A percentile compares a stretch with the other conserved stretches of the same genome.
These are phyloP conservation scores for Teleogryllus occipitalis DNA, from an alignment of 1,140 invertebrate species.

Conservation along the genomic window DNA sequence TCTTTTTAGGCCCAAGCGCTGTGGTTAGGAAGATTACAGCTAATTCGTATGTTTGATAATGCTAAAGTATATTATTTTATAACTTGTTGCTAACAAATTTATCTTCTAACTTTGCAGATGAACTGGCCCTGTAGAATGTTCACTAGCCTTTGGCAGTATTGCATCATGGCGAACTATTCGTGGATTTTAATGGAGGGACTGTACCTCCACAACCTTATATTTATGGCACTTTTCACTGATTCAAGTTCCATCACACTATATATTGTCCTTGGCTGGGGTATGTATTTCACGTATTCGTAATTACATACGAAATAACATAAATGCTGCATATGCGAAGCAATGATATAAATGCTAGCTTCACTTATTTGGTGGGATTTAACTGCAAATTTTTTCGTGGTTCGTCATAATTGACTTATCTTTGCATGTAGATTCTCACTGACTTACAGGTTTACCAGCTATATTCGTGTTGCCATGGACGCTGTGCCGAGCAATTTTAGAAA, in stretches of 20 bases:
- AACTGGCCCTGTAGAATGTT: conserved; percentile 56
- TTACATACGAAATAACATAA: neutral
- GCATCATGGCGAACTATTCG: conserved; percentile 59
- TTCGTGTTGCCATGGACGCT: conserved; percentile 51
- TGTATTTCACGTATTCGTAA: conserved; percentile 26
- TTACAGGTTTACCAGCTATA: conserved; percentile 40
- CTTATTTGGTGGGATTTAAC: no score
- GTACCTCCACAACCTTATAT: conserved; percentile 63
- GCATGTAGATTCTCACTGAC: no score
- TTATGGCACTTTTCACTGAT: conserved; percentile 55
- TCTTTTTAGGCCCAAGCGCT: no score
- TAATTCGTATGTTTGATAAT: no score
- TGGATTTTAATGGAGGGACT: conserved; percentile 71
- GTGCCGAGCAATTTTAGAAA: conserved; percentile 43
- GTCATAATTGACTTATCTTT: no score
- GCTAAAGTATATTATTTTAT: no score
- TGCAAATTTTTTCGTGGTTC: no score
- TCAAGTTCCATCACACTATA: conserved; percentile 51
- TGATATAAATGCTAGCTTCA: no score
- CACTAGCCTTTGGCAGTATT: conserved; percentile 54
- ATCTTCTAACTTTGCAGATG: conserved; percentile 32
- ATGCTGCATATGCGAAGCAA: no score
- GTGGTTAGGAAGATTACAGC: no score
- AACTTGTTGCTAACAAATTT: no score
- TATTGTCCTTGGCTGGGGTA: conserved; percentile 60